Conservation (phyloP, 1,140 invertebrate genomes). For the Trichonephila clavipes region DNA sequence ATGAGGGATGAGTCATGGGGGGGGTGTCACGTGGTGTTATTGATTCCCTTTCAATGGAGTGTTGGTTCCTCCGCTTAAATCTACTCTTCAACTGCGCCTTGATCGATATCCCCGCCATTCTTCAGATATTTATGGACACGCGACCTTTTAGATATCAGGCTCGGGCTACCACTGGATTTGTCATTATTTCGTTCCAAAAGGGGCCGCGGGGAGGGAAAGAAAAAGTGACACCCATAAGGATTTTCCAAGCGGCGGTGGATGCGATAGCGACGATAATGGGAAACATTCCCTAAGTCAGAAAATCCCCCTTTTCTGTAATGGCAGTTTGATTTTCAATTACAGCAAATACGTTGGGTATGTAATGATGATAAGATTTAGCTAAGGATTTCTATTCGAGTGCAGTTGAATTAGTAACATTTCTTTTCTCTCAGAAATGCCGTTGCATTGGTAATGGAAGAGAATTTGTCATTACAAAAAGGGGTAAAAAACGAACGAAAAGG, state of each 20-base stretch:
- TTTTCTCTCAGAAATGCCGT: too few species aligned
- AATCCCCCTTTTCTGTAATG: background rate
- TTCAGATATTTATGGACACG: conserved; percentile 58
- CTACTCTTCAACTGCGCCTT: conserved; percentile 58
- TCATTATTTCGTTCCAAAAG: background rate
- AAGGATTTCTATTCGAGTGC: too few species aligned
- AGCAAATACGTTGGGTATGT: background rate
- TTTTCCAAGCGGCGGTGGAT: background rate
- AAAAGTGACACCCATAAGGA: conserved; percentile 16
- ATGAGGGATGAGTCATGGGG: conserved; percentile 45
- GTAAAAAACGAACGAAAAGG: background rate
- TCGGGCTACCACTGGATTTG: conserved; percentile 24
- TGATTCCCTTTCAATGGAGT: conserved; percentile 67
- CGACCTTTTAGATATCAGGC: conserved; percentile 50
- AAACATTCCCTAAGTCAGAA: background rate
- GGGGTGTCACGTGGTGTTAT: conserved; percentile 67
- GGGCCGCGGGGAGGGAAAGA: background rate
- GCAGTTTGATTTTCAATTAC: conserved; percentile 11
- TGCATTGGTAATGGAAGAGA: too few species aligned
- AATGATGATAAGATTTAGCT: background rate
- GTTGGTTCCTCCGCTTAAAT: conserved; percentile 67
- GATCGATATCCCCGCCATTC: conserved; percentile 64
- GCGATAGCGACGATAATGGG: background rate
- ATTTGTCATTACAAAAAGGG: conserved; percentile 11
- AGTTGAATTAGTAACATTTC: too few species aligned